Percentiles rank a stretch among this genome's conserved stretches.
phyloP scores from a whole-genome alignment of 2,797 vertebrate species.

The Peromyscus nudipes region DNA sequence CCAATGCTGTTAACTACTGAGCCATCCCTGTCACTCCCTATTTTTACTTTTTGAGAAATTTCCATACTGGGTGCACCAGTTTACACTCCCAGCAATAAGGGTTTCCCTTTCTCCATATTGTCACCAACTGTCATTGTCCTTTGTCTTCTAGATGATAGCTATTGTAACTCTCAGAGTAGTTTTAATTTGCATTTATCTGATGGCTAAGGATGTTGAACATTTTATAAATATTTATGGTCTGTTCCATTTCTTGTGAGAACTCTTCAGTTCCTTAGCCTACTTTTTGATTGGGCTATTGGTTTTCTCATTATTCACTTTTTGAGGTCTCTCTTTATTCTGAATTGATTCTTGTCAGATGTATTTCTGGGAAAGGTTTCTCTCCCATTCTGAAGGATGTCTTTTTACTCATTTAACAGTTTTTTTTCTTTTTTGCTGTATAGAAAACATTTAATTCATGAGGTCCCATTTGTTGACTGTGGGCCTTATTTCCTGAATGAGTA shows the following conservation, averaged over 20 bases:
- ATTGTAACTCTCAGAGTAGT: background rate
- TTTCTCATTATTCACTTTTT: background rate
- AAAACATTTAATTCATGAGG: background rate
- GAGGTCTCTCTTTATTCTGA: too few relatives aligned
- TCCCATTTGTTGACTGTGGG: background rate
- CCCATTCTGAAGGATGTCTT: too few relatives aligned
- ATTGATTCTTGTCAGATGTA: too few relatives aligned
- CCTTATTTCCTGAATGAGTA: background rate
- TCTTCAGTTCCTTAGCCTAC: background rate
- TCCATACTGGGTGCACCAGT: background rate
- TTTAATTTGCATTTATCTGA: background rate
- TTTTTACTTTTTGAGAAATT: background rate
- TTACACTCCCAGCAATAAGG: background rate
- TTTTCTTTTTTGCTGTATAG: background rate
- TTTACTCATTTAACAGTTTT: too few relatives aligned
- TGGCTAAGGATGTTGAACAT: background rate
- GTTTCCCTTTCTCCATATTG: background rate
- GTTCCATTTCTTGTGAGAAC: background rate
- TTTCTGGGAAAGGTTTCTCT: too few relatives aligned
- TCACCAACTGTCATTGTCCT: background rate
- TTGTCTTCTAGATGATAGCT: background rate
- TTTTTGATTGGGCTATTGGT: background rate
- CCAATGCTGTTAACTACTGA: background rate
- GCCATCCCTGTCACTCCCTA: background rate
- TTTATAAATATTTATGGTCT: background rate